A percentile compares a stretch with the other conserved stretches of the same genome.
Evolutionary conservation across 2,797 vertebrate species (phyloP).

Genomic region (Pseudocheirus occidentalis): DNA sequence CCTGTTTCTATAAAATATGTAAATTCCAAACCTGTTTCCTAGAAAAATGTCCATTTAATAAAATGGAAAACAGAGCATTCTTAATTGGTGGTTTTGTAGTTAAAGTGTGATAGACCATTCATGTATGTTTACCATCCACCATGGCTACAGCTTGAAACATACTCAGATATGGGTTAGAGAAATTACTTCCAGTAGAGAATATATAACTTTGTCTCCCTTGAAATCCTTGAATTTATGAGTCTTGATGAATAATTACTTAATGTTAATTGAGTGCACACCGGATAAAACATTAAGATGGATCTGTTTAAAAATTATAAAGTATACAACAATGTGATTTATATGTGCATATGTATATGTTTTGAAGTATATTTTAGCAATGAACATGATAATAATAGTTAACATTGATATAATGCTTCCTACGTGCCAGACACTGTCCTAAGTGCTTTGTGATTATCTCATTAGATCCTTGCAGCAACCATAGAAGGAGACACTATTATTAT

Average conservation of each 20-base stretch:
- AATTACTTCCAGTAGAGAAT: neutral
- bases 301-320: neutral
- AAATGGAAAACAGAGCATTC: neutral
- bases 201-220: neutral
- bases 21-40: conserved; percentile 12
- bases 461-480: neutral
- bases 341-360: neutral
- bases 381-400: neutral
- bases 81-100: conserved; percentile 15
- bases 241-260: neutral
- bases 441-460: neutral
- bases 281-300: neutral
- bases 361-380: neutral
- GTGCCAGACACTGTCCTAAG: neutral
- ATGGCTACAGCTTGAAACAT: neutral
- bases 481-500: neutral
- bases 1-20: neutral
- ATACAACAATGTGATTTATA: neutral
- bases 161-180: neutral
- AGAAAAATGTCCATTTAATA: neutral
- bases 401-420: neutral
- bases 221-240: neutral
- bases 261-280: neutral
- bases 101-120: neutral
- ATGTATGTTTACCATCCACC: neutral